Evolutionary conservation across 2,888 invertebrate genomes (phyloP).

Genomic region (Sarcophaga variegata): DNA sequence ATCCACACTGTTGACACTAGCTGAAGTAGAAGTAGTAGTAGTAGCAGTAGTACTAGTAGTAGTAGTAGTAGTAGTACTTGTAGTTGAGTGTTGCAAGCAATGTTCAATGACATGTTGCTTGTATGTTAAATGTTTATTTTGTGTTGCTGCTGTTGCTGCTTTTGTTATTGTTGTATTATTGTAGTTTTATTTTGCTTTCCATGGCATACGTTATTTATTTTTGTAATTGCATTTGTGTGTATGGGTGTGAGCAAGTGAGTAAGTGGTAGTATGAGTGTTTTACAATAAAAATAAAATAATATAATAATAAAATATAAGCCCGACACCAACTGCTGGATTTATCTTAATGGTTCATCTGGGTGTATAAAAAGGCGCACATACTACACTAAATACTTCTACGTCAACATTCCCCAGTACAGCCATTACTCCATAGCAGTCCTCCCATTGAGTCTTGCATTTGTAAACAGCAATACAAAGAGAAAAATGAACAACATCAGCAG

Average conservation of each 20-base stretch:
- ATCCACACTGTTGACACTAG: too few species aligned
- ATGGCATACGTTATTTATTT: background rate
- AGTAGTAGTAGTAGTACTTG: too few species aligned
- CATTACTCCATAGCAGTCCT: background rate
- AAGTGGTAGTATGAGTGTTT: conserved; percentile 43
- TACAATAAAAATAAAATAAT: too few species aligned
- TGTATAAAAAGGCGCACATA: conserved; percentile 23
- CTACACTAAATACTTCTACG: background rate
- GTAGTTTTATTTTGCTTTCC: background rate
- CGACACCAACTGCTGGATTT: conserved; percentile 67
- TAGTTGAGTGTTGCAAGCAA: conserved; percentile 17
- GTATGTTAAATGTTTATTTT: conserved; percentile 50
- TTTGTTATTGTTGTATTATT: conserved; percentile 4
- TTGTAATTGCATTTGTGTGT: too few species aligned
- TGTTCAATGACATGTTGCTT: conserved; percentile 54
- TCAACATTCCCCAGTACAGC: background rate
- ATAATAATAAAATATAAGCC: too few species aligned
- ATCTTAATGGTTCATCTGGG: conserved; percentile 69
- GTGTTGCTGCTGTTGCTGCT: background rate
- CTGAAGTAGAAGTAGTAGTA: too few species aligned
- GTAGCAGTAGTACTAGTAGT: too few species aligned
- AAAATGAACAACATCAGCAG: conserved; percentile 47
- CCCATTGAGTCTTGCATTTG: background rate
- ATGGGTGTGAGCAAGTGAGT: background rate
- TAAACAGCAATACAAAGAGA: background rate